Base-by-base conservation (phyloP, 2,113 vertebrate genomes). In the Turnix velox region DNA sequence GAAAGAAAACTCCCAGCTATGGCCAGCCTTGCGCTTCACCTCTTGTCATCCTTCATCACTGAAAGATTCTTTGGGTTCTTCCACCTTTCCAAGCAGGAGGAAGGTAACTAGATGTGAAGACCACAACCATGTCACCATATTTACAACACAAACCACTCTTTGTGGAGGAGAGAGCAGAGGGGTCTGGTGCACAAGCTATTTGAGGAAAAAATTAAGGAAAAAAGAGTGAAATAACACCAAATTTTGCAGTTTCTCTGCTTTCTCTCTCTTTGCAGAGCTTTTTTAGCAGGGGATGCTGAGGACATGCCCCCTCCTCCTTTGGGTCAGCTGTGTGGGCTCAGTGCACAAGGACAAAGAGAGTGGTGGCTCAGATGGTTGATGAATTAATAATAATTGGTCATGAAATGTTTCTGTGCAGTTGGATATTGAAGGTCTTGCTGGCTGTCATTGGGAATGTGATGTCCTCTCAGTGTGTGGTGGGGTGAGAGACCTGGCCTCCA, bases 1-100 rank as follows among this genome's bases (percentile, higher is more conserved):
- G 98, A 96, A 71, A 97, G 95, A 98, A 99, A 71, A 98, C 97
- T 80, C 98, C 99, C 71, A 99, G 95, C 63, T 98, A 96, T 97
- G 97, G 98, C 98, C 98, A 99, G 61, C 98, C 82, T 92, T 98
- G 99, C 92, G 98, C 97, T 54, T 98, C 95, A 79, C 96, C 97
- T 24, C 98, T 87, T 3, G 98, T 94, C n/a, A n/a, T n/a, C n/a
- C n/a, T n/a, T n/a, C n/a, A 8, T 48, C 2, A 27, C 97, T 97
- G 92, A 99, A 98, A 96, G 98, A 98, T 58, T 98, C 98, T 69
- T 69, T 98, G 98, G 76, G 98, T 99, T 74, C 98, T 98, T 40
- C 98, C 98, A 7, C 98, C 98, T 98, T 84, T 92, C 67, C 92
- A 35, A 96, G 37, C 78, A 69, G 7, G 12, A 66, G 51, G 52